Conservation (phyloP, 1,140 invertebrate genomes). For the Tenebrio molitor region DNA sequence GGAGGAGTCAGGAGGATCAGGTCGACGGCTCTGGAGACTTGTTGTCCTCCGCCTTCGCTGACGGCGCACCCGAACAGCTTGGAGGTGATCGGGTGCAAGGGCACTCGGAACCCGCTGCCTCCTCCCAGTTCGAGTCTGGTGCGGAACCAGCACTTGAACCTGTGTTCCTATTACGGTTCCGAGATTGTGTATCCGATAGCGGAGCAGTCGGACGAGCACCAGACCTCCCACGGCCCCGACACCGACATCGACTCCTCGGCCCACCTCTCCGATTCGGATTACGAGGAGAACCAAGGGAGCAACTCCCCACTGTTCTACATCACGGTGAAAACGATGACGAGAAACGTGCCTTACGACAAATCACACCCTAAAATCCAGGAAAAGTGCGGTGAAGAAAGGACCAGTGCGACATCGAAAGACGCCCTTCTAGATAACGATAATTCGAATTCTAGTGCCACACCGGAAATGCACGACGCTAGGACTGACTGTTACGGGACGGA, state of each 20-base stretch:
- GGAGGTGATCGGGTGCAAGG: conserved; percentile 75
- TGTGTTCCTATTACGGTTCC: conserved; percentile 80
- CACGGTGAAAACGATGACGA: conserved; percentile 53
- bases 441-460: conserved; percentile 72
- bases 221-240: conserved; percentile 77
- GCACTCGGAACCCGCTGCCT: conserved; percentile 73
- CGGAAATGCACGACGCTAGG: conserved; percentile 67
- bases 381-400: conserved; percentile 67
- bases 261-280: conserved; percentile 66
- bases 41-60: conserved; percentile 74
- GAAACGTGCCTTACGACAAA: conserved; percentile 52
- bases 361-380: conserved; percentile 41
- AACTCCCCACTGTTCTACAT: conserved; percentile 56
- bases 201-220: conserved; percentile 85
- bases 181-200: conserved; percentile 88
- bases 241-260: conserved; percentile 71
- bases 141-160: conserved; percentile 75
- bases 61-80: conserved; percentile 77
- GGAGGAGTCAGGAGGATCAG: conserved; percentile 73
- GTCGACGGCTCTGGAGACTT: conserved; percentile 76
- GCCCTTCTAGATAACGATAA: conserved; percentile 71
- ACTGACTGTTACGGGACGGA: conserved; percentile 59
- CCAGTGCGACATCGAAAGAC: conserved; percentile 76
- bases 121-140: conserved; percentile 75
- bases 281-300: conserved; percentile 68